Percentiles rank a stretch among this genome's conserved stretches.
Conservation (phyloP, 53 echinoderm and acorn worm genomes). For the Zoroaster sp. region DNA sequence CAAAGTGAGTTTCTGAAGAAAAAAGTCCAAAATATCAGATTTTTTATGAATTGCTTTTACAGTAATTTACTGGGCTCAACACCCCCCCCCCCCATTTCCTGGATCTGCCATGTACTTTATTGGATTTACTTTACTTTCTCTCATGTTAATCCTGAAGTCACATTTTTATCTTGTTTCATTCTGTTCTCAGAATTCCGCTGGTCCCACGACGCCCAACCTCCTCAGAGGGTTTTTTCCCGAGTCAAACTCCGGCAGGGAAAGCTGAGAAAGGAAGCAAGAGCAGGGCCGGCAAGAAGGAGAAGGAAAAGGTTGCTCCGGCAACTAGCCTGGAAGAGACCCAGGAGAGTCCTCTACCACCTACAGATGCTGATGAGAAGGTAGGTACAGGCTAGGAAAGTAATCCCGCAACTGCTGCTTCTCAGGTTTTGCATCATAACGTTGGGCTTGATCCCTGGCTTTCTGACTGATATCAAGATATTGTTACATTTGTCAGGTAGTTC, state of each 20-base stretch:
- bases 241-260: slow-evolving; percentile 87
- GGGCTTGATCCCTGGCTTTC: too few relatives aligned
- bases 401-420: too few relatives aligned
- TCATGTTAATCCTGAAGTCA: too few relatives aligned
- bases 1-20: slow-evolving; percentile 67
- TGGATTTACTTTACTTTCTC: background rate
- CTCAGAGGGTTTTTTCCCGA: slow-evolving; percentile 96
- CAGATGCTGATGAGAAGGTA: slow-evolving; percentile 97
- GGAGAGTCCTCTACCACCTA: slow-evolving; percentile 89
- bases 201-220: slow-evolving; percentile 92
- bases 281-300: slow-evolving; percentile 88
- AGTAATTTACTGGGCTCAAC: too few relatives aligned
- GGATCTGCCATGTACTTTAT: background rate
- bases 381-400: background rate
- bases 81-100: too few relatives aligned
- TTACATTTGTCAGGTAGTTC: too few relatives aligned
- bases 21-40: background rate
- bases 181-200: slow-evolving; percentile 76
- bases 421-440: too few relatives aligned
- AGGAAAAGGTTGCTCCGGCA: slow-evolving; percentile 75
- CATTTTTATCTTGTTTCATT: background rate
- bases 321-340: slow-evolving; percentile 81
- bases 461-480: too few relatives aligned
- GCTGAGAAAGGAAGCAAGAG: slow-evolving; percentile 92
- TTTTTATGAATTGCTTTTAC: too few relatives aligned